Evolutionary conservation across 2,113 vertebrate genomes (phyloP).

Genomic region (Mobula birostris): DNA sequence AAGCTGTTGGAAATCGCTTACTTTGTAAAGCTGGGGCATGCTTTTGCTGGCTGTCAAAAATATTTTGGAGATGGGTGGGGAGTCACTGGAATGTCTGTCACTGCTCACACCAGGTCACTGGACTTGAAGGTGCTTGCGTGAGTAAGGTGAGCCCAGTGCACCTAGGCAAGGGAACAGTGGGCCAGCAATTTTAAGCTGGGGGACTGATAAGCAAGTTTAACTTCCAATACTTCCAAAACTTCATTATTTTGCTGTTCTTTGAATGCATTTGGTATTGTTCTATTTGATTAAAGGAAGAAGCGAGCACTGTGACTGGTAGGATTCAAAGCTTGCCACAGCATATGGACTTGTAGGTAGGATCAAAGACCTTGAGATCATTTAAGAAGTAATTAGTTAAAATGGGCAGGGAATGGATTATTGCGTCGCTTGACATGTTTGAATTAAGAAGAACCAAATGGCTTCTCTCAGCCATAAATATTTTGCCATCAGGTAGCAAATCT

Average conservation of each 20-base stretch:
- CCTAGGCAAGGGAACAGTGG: too few relatives aligned
- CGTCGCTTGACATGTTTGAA: background rate
- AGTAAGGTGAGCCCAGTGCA: too few relatives aligned
- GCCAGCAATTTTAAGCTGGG: too few relatives aligned
- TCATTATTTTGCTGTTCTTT: background rate
- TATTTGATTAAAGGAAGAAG: background rate
- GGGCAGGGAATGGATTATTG: background rate
- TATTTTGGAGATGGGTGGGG: too few relatives aligned
- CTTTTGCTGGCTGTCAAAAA: too few relatives aligned
- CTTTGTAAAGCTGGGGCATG: too few relatives aligned
- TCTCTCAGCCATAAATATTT: background rate
- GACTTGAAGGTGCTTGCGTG: too few relatives aligned
- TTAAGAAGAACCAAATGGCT: background rate
- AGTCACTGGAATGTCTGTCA: too few relatives aligned
- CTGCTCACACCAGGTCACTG: too few relatives aligned
- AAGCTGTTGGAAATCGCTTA: too few relatives aligned
- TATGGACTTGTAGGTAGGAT: background rate
- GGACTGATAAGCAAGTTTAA: too few relatives aligned
- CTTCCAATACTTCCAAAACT: too few relatives aligned
- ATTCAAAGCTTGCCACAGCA: background rate
- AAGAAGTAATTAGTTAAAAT: background rate
- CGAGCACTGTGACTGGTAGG: background rate
- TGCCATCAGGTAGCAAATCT: conserved; percentile 5
- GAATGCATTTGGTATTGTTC: background rate
- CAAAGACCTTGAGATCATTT: background rate